Evolutionary conservation across 2,888 invertebrate species (phyloP).

Genomic region (Epinotia ramella): DNA sequence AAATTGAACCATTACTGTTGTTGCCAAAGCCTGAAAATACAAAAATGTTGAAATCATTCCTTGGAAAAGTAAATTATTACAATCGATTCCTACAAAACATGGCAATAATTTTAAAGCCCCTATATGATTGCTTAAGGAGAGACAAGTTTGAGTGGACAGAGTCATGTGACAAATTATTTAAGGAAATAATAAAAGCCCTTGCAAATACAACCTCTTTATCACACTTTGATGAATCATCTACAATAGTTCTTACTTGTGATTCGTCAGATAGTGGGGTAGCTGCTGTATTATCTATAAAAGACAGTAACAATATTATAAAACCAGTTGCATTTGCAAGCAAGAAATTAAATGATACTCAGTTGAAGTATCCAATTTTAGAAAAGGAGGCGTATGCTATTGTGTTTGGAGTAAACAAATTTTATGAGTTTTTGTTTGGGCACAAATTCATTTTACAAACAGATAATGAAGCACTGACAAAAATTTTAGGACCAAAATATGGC

Average conservation of each 20-base stretch:
- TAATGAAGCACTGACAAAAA: constrained; percentile 26
- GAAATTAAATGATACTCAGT: constrained; percentile 27
- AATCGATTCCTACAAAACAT: constrained; percentile 36
- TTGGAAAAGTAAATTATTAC: constrained; percentile 37
- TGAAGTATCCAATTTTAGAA: constrained; percentile 11
- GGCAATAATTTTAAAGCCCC: constrained; percentile 32
- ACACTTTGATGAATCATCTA: constrained; percentile 18
- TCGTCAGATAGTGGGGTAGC: constrained; percentile 9
- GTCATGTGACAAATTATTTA: constrained; percentile 33
- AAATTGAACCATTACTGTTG: constrained; percentile 16
- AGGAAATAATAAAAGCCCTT: constrained; percentile 22
- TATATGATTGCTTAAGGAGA: constrained; percentile 35
- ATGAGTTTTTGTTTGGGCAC: constrained; percentile 7
- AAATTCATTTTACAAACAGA: constrained; percentile 24
- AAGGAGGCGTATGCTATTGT: constrained; percentile 5
- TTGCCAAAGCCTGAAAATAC: constrained; percentile 6
- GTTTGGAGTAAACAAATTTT: constrained; percentile 18
- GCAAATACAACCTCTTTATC: constrained; percentile 14
- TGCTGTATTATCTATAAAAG: constrained; percentile 17
- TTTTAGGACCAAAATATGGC: constrained; percentile 27
- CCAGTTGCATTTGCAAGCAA: constrained; percentile 20
- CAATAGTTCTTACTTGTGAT: constrained; percentile 15
- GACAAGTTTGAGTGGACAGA: constrained; percentile 29
- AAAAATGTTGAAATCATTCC: constrained; percentile 24
- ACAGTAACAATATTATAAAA: constrained; percentile 18